These are phyloP conservation scores for chimpanzee (Pan troglodytes) DNA, from an alignment of 2,113 vertebrate genomes.

Conservation along the genomic window DNA sequence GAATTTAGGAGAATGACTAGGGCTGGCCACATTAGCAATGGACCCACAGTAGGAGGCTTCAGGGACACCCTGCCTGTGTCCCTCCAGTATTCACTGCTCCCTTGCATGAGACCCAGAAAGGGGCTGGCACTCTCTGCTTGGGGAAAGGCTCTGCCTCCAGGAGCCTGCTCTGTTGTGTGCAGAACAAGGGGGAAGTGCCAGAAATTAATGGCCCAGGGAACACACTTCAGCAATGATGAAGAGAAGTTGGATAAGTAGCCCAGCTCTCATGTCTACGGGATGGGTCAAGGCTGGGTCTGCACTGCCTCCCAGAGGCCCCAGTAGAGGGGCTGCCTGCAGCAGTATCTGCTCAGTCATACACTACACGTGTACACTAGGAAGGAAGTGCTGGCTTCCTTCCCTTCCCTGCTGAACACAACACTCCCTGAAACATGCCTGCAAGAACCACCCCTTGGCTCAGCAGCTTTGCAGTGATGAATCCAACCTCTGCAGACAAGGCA, in stretches of 20 bases:
- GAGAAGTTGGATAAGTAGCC: background rate
- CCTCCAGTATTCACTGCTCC: background rate
- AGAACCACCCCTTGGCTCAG: background rate
- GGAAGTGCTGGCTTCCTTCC: background rate
- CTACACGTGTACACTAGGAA: too few species aligned
- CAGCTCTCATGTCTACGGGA: too few species aligned
- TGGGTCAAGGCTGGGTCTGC: background rate
- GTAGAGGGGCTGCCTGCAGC: rapidly evolving
- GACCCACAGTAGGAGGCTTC: too few species aligned
- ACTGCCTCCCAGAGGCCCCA: rapidly evolving
- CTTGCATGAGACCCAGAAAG: rapidly evolving
- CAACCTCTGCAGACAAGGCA: rapidly evolving
- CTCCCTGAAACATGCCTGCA: rapidly evolving
- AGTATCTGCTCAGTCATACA: background rate
- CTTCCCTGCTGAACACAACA: too few species aligned
- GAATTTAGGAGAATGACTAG: background rate
- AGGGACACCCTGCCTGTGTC: background rate
- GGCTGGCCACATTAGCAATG: background rate
- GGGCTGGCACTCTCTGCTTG: background rate
- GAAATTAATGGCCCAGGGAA: background rate
- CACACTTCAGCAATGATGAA: background rate
- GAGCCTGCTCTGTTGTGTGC: background rate
- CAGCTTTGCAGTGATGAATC: background rate
- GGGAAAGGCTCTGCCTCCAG: background rate
- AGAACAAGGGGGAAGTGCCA: background rate